Conservation (phyloP, 2,888 invertebrate genomes). For the Deilephila porcellus region DNA sequence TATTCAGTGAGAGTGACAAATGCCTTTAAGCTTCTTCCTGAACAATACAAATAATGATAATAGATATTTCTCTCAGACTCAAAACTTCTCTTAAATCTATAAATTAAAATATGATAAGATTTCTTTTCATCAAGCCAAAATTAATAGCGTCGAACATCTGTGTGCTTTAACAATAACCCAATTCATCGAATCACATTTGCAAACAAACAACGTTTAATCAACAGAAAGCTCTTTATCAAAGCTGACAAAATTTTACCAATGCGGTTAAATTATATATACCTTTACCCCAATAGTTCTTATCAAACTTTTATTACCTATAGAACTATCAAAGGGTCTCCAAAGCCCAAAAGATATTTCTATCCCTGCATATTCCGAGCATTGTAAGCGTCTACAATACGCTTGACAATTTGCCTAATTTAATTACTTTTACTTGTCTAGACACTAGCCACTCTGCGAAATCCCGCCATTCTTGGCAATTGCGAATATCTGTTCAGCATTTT, state of each 20-base stretch:
- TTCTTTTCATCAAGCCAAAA: background rate
- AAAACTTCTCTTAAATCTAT: background rate
- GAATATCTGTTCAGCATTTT: slow-evolving; percentile 6
- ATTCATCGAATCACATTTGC: background rate
- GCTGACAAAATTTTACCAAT: background rate
- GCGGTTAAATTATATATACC: background rate
- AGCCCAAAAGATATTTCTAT: background rate
- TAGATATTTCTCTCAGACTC: no score
- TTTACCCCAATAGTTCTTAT: background rate
- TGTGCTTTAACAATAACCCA: background rate
- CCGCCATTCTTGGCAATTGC: background rate
- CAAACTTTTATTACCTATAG: background rate
- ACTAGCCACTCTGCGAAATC: background rate
- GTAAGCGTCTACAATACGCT: background rate
- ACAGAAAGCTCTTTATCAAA: background rate
- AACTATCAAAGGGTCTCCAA: background rate
- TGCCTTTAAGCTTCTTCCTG: no score
- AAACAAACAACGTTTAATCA: background rate
- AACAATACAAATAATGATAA: no score
- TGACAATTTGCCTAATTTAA: slow-evolving; percentile 3
- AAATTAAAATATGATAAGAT: background rate
- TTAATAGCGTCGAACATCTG: background rate
- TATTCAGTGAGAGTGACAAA: no score
- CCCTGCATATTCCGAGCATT: background rate
- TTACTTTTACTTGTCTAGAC: slow-evolving; percentile 6